phyloP scores from a whole-genome alignment of 2,888 invertebrate genomes.

The Hartigia nigra region DNA sequence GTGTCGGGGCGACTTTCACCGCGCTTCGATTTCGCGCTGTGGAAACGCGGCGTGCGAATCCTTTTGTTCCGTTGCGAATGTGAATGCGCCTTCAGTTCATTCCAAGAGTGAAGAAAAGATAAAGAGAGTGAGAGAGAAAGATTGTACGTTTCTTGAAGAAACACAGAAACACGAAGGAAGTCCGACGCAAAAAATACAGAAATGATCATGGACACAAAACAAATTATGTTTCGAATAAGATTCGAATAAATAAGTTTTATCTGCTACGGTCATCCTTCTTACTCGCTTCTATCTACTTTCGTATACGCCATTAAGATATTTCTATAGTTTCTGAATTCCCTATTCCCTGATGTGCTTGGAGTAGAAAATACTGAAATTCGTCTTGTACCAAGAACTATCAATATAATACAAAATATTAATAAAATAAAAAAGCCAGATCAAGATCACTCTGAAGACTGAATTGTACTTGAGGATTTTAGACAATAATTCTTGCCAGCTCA shows the following conservation, averaged over 20 bases:
- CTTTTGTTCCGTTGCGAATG: neutral
- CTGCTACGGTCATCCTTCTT: neutral
- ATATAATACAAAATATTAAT: neutral
- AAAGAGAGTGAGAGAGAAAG: constrained; percentile 3
- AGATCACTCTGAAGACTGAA: neutral
- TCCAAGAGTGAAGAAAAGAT: neutral
- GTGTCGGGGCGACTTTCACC: neutral
- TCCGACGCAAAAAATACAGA: neutral
- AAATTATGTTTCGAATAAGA: neutral
- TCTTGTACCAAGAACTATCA: neutral
- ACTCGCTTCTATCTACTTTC: neutral
- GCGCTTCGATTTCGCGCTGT: neutral
- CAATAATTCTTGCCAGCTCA: neutral
- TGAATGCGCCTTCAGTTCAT: neutral
- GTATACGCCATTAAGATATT: neutral
- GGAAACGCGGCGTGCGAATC: neutral
- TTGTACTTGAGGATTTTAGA: neutral
- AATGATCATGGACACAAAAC: neutral
- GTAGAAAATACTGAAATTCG: neutral
- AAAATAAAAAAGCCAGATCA: neutral
- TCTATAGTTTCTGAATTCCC: neutral
- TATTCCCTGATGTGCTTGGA: neutral
- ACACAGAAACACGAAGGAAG: constrained; percentile 1
- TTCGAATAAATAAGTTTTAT: neutral
- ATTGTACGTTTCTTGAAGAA: constrained; percentile 14